phyloP scores from a whole-genome alignment of 1,140 invertebrate genomes.

The Dicyema japonicum region DNA sequence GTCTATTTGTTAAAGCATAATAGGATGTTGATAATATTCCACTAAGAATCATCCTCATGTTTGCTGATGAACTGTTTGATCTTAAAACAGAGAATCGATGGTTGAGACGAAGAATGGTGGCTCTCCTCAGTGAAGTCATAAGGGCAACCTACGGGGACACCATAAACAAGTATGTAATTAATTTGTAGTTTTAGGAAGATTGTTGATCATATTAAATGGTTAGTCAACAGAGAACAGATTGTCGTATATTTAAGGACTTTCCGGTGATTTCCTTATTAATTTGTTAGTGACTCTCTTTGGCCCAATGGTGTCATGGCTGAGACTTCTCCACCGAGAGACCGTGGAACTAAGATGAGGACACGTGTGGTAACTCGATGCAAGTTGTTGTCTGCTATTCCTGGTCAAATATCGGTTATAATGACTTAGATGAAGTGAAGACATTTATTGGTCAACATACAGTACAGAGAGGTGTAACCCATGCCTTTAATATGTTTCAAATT shows the following conservation, averaged over 20 bases:
- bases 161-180: conserved; percentile 28
- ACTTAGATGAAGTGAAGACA: too few species aligned
- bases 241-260: conserved; percentile 50
- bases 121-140: conserved; percentile 37
- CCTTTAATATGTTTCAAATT: too few species aligned
- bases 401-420: too few species aligned
- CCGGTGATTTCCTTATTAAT: conserved; percentile 27
- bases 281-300: conserved; percentile 37
- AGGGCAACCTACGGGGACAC: conserved; percentile 48
- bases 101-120: conserved; percentile 42
- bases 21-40: conserved; percentile 40
- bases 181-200: conserved; percentile 29
- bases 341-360: conserved; percentile 38
- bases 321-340: conserved; percentile 29
- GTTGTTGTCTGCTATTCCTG: too few species aligned
- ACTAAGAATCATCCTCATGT: conserved; percentile 40
- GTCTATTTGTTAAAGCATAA: too few species aligned
- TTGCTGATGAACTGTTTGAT: conserved; percentile 68
- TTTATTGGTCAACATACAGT: too few species aligned
- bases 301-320: conserved; percentile 33
- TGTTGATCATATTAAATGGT: conserved; percentile 49
- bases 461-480: too few species aligned
- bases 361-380: too few species aligned
- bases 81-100: conserved; percentile 50
- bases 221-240: conserved; percentile 55